Percentiles rank a stretch among this genome's conserved stretches.
phyloP scores from a whole-genome alignment of 1,140 invertebrate species.

The Brachionus koreanus region DNA sequence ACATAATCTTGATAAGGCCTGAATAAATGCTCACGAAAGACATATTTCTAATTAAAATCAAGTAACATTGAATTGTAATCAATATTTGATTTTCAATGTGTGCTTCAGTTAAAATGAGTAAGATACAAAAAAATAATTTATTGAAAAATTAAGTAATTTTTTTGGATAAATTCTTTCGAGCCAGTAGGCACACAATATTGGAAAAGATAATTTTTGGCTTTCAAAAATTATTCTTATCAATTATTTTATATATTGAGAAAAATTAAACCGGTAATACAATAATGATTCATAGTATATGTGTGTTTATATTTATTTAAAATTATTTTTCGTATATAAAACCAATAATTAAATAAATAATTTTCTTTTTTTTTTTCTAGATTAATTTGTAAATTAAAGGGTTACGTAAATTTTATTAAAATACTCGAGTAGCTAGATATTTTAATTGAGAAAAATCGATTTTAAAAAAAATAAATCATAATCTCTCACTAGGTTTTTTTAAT shows the following conservation, averaged over 20 bases:
- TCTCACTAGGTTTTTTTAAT: too few species aligned
- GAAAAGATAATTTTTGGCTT: neutral
- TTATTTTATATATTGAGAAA: neutral
- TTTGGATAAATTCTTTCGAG: neutral
- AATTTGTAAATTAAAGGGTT: neutral
- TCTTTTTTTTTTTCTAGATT: slow-evolving; percentile 25
- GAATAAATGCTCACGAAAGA: neutral
- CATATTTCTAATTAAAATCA: slow-evolving; percentile 18
- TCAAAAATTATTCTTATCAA: neutral
- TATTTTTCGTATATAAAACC: neutral
- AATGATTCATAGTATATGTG: slow-evolving; percentile 19
- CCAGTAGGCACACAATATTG: slow-evolving; percentile 20
- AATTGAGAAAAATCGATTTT: neutral
- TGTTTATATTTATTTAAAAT: slow-evolving; percentile 28
- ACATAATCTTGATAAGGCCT: neutral
- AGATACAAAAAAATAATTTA: neutral
- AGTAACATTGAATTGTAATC: slow-evolving; percentile 2
- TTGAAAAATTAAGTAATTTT: neutral
- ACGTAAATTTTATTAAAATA: slow-evolving; percentile 15
- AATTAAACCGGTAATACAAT: slow-evolving; percentile 27
- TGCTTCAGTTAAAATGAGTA: neutral
- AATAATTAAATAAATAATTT: slow-evolving; percentile 4
- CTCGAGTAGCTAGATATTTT: neutral
- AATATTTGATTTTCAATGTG: slow-evolving; percentile 4
- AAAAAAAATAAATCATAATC: neutral